phyloP scores from a whole-genome alignment of 1,140 invertebrate species.

The Papilio dardanus region DNA sequence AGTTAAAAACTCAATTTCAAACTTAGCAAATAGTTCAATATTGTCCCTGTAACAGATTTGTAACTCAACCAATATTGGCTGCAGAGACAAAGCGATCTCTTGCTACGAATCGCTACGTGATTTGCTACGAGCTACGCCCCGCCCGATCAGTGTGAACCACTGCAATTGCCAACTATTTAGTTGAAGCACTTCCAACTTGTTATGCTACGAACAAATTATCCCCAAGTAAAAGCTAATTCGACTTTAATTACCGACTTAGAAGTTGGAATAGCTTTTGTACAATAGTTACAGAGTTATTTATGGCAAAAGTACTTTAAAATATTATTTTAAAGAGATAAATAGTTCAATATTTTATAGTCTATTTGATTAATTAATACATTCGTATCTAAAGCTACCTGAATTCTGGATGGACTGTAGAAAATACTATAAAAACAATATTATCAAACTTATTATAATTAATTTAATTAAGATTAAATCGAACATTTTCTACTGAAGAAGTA shows the following conservation, averaged over 20 bases:
- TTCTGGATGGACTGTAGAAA: no score
- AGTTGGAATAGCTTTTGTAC: not conserved
- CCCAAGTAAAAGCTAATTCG: not conserved
- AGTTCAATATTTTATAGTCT: no score
- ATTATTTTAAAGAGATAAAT: no score
- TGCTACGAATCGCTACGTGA: slow-evolving; percentile 6
- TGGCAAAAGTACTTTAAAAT: no score
- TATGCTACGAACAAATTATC: slow-evolving; percentile 9
- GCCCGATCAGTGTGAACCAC: not conserved
- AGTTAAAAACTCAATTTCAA: no score
- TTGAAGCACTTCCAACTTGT: slow-evolving; percentile 1
- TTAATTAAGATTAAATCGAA: no score
- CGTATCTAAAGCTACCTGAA: no score
- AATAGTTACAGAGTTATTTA: no score
- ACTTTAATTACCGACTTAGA: slow-evolving; percentile 2
- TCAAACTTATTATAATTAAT: no score
- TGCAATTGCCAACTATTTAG: slow-evolving; percentile 20
- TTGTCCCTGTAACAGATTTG: not conserved
- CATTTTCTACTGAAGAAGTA: no score
- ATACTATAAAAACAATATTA: no score
- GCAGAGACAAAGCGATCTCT: slow-evolving; percentile 3
- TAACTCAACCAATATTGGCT: slow-evolving; percentile 1
- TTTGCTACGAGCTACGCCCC: not conserved
- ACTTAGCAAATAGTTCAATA: not conserved
- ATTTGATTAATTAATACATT: no score